Percentiles rank a stretch among this genome's conserved stretches.
These are phyloP conservation scores for Fulica atra DNA, from an alignment of 2,113 vertebrate genomes.

Conservation along the genomic window DNA sequence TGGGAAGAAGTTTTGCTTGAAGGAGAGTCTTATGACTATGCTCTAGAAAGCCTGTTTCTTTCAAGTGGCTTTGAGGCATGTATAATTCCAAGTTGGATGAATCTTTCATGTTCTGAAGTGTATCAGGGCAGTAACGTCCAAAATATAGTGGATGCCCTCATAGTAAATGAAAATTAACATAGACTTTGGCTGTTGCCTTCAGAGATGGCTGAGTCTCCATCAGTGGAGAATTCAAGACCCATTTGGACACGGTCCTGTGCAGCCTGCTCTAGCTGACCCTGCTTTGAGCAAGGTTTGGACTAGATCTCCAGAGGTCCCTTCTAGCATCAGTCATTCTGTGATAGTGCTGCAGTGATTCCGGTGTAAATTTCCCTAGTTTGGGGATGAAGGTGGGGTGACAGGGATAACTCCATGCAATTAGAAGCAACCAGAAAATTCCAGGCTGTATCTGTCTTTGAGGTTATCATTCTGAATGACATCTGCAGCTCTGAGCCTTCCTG, in stretches of 20 bases:
- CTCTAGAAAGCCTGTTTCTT: not conserved
- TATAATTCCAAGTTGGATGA: not conserved
- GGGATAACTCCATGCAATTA: not conserved
- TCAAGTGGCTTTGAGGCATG: not conserved
- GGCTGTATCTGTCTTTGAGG: not conserved
- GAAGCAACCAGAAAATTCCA: not conserved
- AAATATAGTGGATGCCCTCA: not conserved
- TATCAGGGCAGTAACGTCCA: not conserved
- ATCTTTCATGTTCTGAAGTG: not conserved
- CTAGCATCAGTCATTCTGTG: not conserved
- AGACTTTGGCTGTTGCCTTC: not conserved
- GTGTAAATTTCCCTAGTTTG: not conserved
- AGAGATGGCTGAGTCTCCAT: not conserved
- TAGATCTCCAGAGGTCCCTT: not conserved
- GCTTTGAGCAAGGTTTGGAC: not conserved
- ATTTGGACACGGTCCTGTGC: not conserved
- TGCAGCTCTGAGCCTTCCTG: not conserved
- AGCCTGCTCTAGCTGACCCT: not conserved
- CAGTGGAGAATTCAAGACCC: not conserved
- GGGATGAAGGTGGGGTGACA: not conserved
- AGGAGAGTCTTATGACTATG: not conserved
- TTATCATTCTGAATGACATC: not conserved
- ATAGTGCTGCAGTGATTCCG: not conserved
- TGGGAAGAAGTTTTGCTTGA: not conserved
- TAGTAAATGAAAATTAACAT: not conserved